A percentile compares a stretch with the other conserved stretches of the same genome.
Evolutionary conservation across 2,797 vertebrate genomes (phyloP).

Genomic region (Leptatherina wallacei): DNA sequence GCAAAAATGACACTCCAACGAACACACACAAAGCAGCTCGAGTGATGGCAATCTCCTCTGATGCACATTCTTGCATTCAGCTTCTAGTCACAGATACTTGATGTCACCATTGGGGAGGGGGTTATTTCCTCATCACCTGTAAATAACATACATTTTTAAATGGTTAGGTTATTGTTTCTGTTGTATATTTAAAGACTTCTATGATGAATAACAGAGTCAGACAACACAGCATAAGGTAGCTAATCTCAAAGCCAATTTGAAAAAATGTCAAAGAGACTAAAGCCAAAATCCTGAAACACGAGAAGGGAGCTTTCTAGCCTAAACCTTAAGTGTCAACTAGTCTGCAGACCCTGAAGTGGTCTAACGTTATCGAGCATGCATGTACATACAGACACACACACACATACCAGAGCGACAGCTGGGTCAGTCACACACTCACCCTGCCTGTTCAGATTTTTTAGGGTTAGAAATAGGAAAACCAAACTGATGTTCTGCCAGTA

Average conservation of each 20-base stretch:
- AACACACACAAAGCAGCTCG: constrained; percentile 52
- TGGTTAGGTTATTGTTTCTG: constrained; percentile 44
- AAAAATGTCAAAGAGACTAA: constrained; percentile 37
- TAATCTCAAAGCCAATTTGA: constrained; percentile 31
- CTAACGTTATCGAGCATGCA: constrained; percentile 18
- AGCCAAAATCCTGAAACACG: constrained; percentile 36
- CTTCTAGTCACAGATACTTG: constrained; percentile 78
- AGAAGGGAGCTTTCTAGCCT: constrained; percentile 46
- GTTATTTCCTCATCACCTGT: constrained; percentile 66
- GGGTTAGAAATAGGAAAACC: constrained; percentile 48
- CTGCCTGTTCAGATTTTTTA: constrained; percentile 40
- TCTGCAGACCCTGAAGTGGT: constrained; percentile 28
- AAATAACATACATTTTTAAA: constrained; percentile 67
- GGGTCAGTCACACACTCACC: constrained; percentile 35
- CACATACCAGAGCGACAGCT: constrained; percentile 35
- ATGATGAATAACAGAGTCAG: constrained; percentile 41
- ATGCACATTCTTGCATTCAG: constrained; percentile 70
- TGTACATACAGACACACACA: constrained; percentile 11
- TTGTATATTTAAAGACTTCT: constrained; percentile 53
- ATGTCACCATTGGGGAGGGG: constrained; percentile 68
- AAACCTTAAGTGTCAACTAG: constrained; percentile 24
- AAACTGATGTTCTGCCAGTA: constrained; percentile 42
- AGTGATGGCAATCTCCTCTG: constrained; percentile 78
- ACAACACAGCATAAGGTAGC: constrained; percentile 43
- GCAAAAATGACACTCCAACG: constrained; percentile 71